Evolutionary conservation across 2,888 invertebrate genomes (phyloP).

Genomic region (Tetrapedia diversipes): DNA sequence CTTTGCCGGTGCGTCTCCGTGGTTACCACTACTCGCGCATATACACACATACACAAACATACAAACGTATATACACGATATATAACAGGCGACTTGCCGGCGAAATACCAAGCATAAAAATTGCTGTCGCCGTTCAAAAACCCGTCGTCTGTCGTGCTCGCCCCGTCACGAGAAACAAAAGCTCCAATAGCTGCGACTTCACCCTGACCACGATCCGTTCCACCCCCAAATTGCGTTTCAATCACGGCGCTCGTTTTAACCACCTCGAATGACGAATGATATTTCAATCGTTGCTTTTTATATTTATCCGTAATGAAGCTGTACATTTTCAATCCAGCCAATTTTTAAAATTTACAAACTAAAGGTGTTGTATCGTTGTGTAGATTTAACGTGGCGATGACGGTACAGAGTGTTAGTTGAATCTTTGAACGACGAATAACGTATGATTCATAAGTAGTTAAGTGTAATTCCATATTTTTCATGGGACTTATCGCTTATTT

Average conservation of each 20-base stretch:
- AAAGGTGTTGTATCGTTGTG: no score
- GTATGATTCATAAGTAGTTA: no score
- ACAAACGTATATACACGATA: not conserved
- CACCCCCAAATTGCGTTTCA: not conserved
- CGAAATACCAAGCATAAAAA: slow-evolving; percentile 42
- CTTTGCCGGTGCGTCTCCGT: slow-evolving; percentile 26
- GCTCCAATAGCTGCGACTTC: not conserved
- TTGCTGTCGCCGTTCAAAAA: slow-evolving; percentile 33
- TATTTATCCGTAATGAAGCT: not conserved
- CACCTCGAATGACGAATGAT: not conserved
- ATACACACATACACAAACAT: no score
- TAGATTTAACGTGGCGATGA: no score
- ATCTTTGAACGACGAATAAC: no score
- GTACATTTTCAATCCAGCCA: no score
- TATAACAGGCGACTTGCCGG: slow-evolving; percentile 24
- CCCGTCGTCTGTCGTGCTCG: slow-evolving; percentile 2
- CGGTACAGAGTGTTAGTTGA: no score
- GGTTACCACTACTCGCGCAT: slow-evolving; percentile 20
- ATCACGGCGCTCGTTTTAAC: not conserved
- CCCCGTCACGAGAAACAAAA: not conserved
- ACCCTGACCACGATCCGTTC: not conserved
- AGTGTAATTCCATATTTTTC: no score
- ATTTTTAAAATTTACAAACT: no score
- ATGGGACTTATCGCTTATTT: no score
- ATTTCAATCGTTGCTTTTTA: not conserved